Evolutionary conservation across 1,140 invertebrate species (phyloP).

Genomic region (Elymnias hypermnestra): DNA sequence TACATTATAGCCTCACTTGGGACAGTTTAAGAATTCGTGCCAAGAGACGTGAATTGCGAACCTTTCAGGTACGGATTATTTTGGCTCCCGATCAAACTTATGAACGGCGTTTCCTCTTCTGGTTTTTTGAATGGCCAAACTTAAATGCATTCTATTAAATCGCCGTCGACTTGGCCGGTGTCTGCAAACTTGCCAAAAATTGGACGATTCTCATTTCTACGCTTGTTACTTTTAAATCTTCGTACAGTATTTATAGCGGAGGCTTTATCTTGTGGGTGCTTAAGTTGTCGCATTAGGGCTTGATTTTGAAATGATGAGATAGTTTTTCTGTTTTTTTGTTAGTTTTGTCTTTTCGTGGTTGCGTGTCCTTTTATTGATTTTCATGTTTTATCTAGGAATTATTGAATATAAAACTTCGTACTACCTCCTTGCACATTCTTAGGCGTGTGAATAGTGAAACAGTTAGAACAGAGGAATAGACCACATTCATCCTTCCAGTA

Average conservation of each 20-base stretch:
- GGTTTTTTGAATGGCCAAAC: conserved; percentile 40
- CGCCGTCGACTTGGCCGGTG: conserved; percentile 19
- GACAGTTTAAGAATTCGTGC: conserved; percentile 55
- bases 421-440: no score
- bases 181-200: conserved; percentile 33
- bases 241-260: conserved; percentile 14
- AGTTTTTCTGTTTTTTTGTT: no score
- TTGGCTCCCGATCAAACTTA: conserved; percentile 59
- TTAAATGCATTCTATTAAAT: conserved; percentile 46
- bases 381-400: no score
- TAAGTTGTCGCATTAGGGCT: no score
- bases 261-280: conserved; percentile 3
- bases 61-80: conserved; percentile 62
- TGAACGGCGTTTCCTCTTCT: conserved; percentile 46
- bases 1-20: conserved; percentile 34
- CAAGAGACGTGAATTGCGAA: conserved; percentile 51
- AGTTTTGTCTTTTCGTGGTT: no score
- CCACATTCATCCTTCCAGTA: no score
- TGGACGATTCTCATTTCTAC: conserved; percentile 16
- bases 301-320: no score
- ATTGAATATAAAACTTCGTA: no score
- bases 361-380: no score
- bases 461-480: no score
- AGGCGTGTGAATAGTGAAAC: no score
- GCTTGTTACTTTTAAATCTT: conserved; percentile 21